Base-by-base conservation (phyloP, 2,888 invertebrate species). In the Lasioglossum villosulum region DNA sequence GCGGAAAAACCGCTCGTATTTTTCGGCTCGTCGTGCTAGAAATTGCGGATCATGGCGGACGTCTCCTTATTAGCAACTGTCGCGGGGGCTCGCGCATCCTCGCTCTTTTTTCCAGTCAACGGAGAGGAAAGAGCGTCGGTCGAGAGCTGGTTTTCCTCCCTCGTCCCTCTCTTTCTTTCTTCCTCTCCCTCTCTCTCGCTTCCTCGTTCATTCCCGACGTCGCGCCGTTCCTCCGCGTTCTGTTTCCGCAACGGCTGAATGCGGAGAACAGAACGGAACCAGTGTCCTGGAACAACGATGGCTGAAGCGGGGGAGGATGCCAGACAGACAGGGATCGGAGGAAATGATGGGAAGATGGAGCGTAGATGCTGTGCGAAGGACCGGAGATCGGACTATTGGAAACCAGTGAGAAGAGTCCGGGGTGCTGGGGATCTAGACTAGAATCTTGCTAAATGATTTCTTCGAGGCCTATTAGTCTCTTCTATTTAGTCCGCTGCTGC, bases 41-140 rank as follows among this genome's bases (percentile, higher is more conserved):
- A 86, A 70, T 77, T 73, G 63, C 37, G 30, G 14, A 89, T 72
- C 84, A 83, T 75, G 68, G 74, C 81, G 80, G 85, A 78, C 75
- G 84, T 70, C 88, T 91, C 83, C 91, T 90, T 90, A 90, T 90
- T 91, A 90, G 89, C 87, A 83, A 90, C 88, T 87, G 91, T 89
- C 91, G 89, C 88, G 84, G 76, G 71, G 59, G 45, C 39, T 75
- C 75, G 71, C 59, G 37, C 56, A 70, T 37, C 45, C 84, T 79
- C 85, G 73, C 80, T 85, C 84, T 89, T 86, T 86, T 86, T 81
- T 75, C 86, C 81, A 85, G 85, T 48, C 85, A 86, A 34, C 86
- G 86, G 90, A 89, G 86, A 86, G 86, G 86, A 86, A 82, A 86
- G 86, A 80, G 45, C 79, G 74, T 87, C 77, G 79, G 72, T 77